Evolutionary conservation across 2,888 invertebrate species (phyloP), one percentile per base, ranked within the genome.

Genomic region (Hemicrepidius hirtus): DNA sequence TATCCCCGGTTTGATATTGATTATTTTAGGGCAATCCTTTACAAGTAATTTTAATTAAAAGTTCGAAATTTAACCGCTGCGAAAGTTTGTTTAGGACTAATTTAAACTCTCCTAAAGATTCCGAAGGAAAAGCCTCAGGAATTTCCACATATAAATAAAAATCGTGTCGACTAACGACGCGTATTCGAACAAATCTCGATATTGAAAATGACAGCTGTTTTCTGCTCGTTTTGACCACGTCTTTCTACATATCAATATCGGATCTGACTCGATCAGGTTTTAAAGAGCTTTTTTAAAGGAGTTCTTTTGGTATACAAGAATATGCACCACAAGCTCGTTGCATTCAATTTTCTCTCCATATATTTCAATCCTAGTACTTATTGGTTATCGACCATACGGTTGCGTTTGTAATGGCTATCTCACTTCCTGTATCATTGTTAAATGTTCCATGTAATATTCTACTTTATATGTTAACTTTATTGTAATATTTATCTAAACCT

Each of bases 361-460:
- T 32, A 37, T 32, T 37, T 3, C 0, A 28, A 5, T 24, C 28
- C 18, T 24, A n/a, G 2, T 12, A 3, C 3, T 24, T 24, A 57
- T 20, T 18, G 35, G 32, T 10, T 55, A 40, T 28, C 18, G 40
- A 28, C 32, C 32, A 59, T 65, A 21, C 20, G 49, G 21, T 21
- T 12, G 21, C 40, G 28, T 20, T n/a, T 46, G 44, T 21, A 57
- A 40, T 60, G 35, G 35, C 50, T 28, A 63, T 69, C 32, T 62
- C 68, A 59, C 62, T 68, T 68, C 68, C 68, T 32, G 21, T 49
- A 41, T 50, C 49, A 37, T 21, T 49, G 62, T 53, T 50, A 13
- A 50, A 62, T 68, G 60, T 62, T 32, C 41, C 50, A 41, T 37
- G 41, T 62, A 62, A 67, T 67, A 7, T 35, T 18, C 44, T 44